Percentiles rank a stretch among this genome's conserved stretches.
phyloP scores from a whole-genome alignment of 2,888 invertebrate genomes.

The Melinopterus prodromus region DNA sequence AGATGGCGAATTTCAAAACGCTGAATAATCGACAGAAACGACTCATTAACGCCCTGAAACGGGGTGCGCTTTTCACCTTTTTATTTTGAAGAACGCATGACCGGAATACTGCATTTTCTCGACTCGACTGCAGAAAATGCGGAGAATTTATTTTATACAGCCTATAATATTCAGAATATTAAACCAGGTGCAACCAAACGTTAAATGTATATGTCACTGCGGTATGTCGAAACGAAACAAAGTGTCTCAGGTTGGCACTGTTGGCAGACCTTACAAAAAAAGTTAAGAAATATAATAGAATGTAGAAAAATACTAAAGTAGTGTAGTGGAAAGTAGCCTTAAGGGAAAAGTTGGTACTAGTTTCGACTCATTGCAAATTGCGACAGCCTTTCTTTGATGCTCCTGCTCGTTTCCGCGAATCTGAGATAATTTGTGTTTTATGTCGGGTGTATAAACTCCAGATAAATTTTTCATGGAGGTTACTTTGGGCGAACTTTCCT shows the following conservation, averaged over 20 bases:
- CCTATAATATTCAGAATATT: no score
- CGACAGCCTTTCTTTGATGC: not conserved
- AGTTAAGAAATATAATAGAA: no score
- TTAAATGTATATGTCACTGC: no score
- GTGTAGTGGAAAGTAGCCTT: no score
- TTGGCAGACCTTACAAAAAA: no score
- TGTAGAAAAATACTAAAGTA: no score
- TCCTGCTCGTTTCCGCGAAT: not conserved
- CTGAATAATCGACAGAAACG: not conserved
- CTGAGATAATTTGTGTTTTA: slow-evolving; percentile 24
- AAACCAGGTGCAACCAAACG: no score
- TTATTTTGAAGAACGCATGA: not conserved
- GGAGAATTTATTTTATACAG: no score
- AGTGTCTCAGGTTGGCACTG: no score
- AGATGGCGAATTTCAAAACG: slow-evolving; percentile 4
- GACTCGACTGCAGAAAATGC: not conserved
- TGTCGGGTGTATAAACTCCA: slow-evolving; percentile 11
- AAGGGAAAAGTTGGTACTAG: no score
- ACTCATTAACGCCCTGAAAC: not conserved
- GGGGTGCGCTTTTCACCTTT: not conserved
- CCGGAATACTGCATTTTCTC: not conserved
- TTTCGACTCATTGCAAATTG: no score
- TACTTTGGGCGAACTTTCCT: not conserved
- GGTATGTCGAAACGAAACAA: no score
- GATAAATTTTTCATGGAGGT: slow-evolving; percentile 24